Base-by-base conservation (phyloP, 1,140 invertebrate species). In the Zaprionus davidi region DNA sequence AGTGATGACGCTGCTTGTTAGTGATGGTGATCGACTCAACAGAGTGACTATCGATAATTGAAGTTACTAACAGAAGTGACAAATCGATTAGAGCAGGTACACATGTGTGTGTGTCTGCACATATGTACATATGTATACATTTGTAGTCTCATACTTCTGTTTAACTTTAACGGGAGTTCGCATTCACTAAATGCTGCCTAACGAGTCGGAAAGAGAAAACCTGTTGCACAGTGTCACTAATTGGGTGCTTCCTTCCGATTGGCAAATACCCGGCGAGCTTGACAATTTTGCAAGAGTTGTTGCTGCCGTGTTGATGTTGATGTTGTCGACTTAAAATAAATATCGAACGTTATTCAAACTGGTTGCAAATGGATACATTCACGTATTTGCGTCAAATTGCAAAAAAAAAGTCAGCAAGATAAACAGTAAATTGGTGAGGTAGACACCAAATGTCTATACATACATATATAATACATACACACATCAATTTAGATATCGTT, bases 241-340 rank as follows among this genome's bases (percentile, higher is more conserved):
- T 79, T 82, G 56, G 20, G 46, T 41, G 59, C 72, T 90, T 74
- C 83, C 79, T 88, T 90, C 85, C 78, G 73, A 87, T 90, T 90
- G 59, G 67, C 53, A 69, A 81, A 85, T 74, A 28, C 22, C 55
- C 12, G 20, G 38, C 67, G 17, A 46, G 26, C 66, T 71, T 63
- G 31, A 66, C 63, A 68, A 78, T 64, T 71, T 67, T 22, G 71
- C 56, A 70, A 75, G 38, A 69, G 46, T 34, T 67, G 55, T 59
- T 65, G 44, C 63, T 49, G 72, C 49, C 46, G 12, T 66, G 31
- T 34, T 34, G 9, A 34, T 34, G 31, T 53, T 26, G 31, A n/a
- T 51, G 62, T 64, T 58, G 66, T 31, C 74, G 24, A 58, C 57
- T 46, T 56, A 64, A 77, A 70, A 70, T 63, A 74, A 60, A 66